Conservation (phyloP, 2,797 vertebrate species). For the Halcyon smyrnensis region DNA sequence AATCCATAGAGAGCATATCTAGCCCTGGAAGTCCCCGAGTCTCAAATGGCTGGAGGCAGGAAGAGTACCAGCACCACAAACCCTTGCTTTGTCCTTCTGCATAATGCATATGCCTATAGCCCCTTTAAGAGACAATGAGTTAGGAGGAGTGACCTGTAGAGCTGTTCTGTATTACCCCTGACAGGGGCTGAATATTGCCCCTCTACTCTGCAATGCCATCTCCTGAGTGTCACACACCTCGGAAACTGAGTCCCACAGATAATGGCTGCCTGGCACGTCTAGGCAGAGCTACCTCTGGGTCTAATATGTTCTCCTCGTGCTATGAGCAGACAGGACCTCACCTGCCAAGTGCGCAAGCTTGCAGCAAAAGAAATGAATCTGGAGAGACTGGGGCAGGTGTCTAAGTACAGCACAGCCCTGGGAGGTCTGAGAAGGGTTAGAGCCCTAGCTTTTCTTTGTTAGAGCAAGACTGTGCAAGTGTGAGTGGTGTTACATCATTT, state of each 20-base stretch:
- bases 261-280: too few species aligned
- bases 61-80: not conserved
- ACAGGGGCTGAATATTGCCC: not conserved
- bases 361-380: not conserved
- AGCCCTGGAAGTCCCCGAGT: not conserved
- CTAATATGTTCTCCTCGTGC: not conserved
- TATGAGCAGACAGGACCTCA: not conserved
- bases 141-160: not conserved
- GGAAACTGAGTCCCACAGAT: not conserved
- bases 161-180: not conserved
- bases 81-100: not conserved
- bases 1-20: not conserved
- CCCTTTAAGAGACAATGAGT: not conserved
- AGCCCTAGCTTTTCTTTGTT: not conserved
- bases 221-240: not conserved
- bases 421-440: not conserved
- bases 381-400: not conserved
- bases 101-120: not conserved
- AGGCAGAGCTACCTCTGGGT: not conserved
- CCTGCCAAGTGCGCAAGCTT: not conserved
- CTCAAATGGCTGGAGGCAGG: conserved; percentile 20
- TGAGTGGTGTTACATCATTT: not conserved
- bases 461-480: not conserved
- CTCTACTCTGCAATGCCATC: not conserved
- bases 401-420: not conserved